These are phyloP conservation scores for Enoplosus armatus DNA, from an alignment of 2,797 vertebrate species.

Conservation along the genomic window DNA sequence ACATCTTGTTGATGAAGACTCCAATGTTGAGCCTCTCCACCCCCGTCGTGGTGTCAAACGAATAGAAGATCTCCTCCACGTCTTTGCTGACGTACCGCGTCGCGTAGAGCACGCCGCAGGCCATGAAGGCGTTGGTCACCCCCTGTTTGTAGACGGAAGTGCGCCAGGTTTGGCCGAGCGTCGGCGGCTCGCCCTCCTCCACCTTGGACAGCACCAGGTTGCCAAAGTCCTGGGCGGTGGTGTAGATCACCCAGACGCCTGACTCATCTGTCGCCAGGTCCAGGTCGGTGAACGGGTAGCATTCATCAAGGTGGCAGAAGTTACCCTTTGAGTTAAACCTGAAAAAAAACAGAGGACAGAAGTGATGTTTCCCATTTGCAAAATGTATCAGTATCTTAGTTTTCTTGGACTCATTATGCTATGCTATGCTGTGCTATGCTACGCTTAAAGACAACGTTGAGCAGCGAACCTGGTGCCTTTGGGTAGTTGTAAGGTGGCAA, in stretches of 20 bases:
- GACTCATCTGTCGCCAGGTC: slow-evolving; percentile 85
- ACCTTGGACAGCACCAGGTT: slow-evolving; percentile 81
- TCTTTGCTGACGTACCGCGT: slow-evolving; percentile 72
- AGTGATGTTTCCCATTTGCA: not conserved
- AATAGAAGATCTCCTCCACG: slow-evolving; percentile 84
- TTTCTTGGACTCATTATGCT: not conserved
- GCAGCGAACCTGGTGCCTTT: slow-evolving; percentile 70
- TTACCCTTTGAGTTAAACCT: slow-evolving; percentile 81
- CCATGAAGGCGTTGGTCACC: slow-evolving; percentile 83
- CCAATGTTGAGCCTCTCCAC: slow-evolving; percentile 76
- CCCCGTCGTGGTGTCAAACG: slow-evolving; percentile 74
- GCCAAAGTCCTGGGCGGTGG: slow-evolving; percentile 75
- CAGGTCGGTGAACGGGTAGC: slow-evolving; percentile 79
- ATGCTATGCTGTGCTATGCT: not conserved
- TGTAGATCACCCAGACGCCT: slow-evolving; percentile 82
- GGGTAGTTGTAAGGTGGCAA: slow-evolving; percentile 73
- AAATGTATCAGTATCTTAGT: not conserved
- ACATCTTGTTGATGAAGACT: slow-evolving; percentile 78
- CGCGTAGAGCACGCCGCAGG: slow-evolving; percentile 82
- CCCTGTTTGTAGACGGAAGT: slow-evolving; percentile 80
- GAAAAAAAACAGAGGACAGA: not conserved
- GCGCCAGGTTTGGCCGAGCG: slow-evolving; percentile 71
- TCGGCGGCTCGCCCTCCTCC: slow-evolving; percentile 16
- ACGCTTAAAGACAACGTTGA: not conserved
- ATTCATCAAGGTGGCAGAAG: slow-evolving; percentile 74